Evolutionary conservation across 2,888 invertebrate genomes (phyloP).

Genomic region (Brachyopa scutellaris): DNA sequence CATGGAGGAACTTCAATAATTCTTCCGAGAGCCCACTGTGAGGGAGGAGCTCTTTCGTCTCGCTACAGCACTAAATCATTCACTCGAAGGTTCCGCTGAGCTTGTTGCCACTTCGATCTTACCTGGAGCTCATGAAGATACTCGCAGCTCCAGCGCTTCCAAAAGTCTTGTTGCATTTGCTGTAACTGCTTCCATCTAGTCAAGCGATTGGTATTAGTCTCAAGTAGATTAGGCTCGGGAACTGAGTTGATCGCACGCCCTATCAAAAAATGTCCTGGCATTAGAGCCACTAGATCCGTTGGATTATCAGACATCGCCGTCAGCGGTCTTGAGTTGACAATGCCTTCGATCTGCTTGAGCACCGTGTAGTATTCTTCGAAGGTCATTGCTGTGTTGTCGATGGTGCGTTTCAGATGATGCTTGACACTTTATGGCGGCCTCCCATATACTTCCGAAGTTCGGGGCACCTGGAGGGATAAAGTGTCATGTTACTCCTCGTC

Average conservation of each 20-base stretch:
- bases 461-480: neutral
- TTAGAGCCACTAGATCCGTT: neutral
- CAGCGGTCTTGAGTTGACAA: constrained; percentile 12
- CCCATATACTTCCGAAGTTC: constrained; percentile 2
- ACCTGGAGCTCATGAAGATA: constrained; percentile 40
- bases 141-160: constrained; percentile 50
- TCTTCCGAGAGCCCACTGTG: constrained; percentile 24
- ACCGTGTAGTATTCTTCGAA: constrained; percentile 12
- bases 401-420: constrained; percentile 10
- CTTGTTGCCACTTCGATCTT: constrained; percentile 26
- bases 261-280: constrained; percentile 1
- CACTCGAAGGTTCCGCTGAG: constrained; percentile 13
- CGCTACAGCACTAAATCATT: constrained; percentile 28
- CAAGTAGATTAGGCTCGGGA: constrained; percentile 7
- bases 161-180: no score
- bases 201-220: constrained; percentile 1
- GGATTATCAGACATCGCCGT: constrained; percentile 4
- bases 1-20: constrained; percentile 16
- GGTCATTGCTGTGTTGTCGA: neutral
- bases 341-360: constrained; percentile 8
- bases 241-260: neutral
- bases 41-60: constrained; percentile 36
- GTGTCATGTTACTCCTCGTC: constrained; percentile 2
- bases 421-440: constrained; percentile 10
- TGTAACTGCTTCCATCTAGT: constrained; percentile 20